Conservation (phyloP, 2,113 vertebrate genomes). For the Mus spicilegus region DNA sequence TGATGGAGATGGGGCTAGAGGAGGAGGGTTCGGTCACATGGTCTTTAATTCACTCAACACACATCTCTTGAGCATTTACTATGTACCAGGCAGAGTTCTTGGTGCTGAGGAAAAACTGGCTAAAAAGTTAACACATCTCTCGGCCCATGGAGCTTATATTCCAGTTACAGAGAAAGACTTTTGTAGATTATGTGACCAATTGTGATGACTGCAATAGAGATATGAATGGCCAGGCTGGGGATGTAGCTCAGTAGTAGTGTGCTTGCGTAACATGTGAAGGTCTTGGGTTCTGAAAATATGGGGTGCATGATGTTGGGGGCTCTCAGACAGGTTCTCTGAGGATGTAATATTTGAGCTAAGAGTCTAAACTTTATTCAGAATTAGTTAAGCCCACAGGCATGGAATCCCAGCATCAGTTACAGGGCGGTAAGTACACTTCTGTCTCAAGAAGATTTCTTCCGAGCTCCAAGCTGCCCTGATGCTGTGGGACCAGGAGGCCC, state of each 20-base stretch:
- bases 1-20: background rate
- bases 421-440: no score
- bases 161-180: background rate
- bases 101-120: background rate
- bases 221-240: background rate
- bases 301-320: no score
- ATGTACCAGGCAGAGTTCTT: background rate
- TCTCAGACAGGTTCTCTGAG: background rate
- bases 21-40: background rate
- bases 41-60: rapidly evolving
- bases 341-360: background rate
- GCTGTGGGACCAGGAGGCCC: background rate
- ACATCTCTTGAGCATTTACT: background rate
- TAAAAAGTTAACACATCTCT: background rate
- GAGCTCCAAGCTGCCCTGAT: background rate
- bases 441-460: background rate
- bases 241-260: background rate
- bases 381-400: background rate
- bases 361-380: background rate
- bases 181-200: no score
- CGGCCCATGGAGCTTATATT: background rate
- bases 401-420: background rate
- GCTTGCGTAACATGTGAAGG: background rate
- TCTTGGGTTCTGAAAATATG: background rate
- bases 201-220: background rate